Evolutionary conservation across 2,888 invertebrate species (phyloP).

Genomic region (Zhuqinia jingwanae): DNA sequence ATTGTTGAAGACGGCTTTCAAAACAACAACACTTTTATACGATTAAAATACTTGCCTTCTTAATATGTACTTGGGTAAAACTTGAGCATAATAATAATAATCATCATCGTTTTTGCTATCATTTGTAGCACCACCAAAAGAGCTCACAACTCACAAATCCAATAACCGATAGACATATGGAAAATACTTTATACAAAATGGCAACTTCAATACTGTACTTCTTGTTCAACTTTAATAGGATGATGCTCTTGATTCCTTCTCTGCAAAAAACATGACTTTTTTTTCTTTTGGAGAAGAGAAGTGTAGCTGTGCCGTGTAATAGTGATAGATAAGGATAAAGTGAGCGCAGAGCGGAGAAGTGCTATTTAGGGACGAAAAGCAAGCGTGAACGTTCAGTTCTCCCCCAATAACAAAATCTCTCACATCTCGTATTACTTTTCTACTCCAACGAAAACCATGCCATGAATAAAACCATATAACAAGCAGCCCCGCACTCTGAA

Average conservation of each 20-base stretch:
- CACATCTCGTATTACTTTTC: no score
- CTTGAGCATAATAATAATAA: not conserved
- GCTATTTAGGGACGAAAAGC: not conserved
- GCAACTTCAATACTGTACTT: not conserved
- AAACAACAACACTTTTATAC: not conserved
- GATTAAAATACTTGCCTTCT: not conserved
- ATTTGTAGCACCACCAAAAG: not conserved
- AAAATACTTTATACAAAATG: constrained; percentile 9
- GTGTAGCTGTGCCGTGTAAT: not conserved
- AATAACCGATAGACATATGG: not conserved
- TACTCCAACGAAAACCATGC: not conserved
- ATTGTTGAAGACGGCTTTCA: constrained; percentile 5
- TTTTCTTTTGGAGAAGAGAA: not conserved
- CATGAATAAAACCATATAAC: not conserved
- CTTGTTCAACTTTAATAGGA: not conserved
- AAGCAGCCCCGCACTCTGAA: not conserved
- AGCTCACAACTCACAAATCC: not conserved
- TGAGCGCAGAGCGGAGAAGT: no score
- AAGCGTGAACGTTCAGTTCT: not conserved
- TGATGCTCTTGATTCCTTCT: not conserved
- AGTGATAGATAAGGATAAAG: no score
- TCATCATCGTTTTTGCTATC: constrained; percentile 8
- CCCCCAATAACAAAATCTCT: not conserved
- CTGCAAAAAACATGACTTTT: not conserved
- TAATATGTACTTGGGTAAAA: not conserved